phyloP scores from a whole-genome alignment of 2,113 vertebrate genomes.

The Atrichornis clamosus region DNA sequence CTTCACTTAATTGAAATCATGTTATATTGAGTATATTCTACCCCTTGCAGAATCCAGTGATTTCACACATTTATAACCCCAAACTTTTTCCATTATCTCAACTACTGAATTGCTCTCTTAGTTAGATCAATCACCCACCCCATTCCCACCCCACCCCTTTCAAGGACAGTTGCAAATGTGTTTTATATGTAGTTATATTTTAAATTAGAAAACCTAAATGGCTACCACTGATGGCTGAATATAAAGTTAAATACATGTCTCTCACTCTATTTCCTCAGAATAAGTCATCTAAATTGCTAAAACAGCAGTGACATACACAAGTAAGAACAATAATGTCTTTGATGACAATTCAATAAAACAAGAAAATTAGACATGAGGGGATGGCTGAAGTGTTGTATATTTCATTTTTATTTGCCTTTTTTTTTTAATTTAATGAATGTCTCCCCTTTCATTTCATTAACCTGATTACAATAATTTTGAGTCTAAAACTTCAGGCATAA shows the following conservation, averaged over 20 bases:
- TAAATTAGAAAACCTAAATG: slow-evolving; percentile 18
- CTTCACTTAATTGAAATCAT: background rate
- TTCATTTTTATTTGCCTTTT: background rate
- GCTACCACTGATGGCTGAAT: background rate
- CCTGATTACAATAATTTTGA: background rate
- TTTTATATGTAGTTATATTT: slow-evolving; percentile 1
- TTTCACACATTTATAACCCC: background rate
- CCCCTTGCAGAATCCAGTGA: background rate
- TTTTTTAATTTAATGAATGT: background rate
- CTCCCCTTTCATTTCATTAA: background rate
- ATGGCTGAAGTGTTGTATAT: background rate
- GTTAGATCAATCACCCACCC: background rate
- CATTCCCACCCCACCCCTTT: background rate
- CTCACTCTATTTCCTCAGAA: background rate
- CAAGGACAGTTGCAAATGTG: background rate
- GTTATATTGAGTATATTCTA: background rate
- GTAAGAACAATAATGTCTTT: slow-evolving; percentile 2
- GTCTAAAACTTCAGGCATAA: background rate
- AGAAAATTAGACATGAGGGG: background rate
- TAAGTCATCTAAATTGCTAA: slow-evolving; percentile 37
- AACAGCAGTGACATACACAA: background rate
- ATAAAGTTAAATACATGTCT: background rate
- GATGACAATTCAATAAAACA: slow-evolving; percentile 15
- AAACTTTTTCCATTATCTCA: background rate
- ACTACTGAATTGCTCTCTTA: background rate